Base-by-base conservation (phyloP, 1,140 invertebrate genomes). In the Amyelois transitella region DNA sequence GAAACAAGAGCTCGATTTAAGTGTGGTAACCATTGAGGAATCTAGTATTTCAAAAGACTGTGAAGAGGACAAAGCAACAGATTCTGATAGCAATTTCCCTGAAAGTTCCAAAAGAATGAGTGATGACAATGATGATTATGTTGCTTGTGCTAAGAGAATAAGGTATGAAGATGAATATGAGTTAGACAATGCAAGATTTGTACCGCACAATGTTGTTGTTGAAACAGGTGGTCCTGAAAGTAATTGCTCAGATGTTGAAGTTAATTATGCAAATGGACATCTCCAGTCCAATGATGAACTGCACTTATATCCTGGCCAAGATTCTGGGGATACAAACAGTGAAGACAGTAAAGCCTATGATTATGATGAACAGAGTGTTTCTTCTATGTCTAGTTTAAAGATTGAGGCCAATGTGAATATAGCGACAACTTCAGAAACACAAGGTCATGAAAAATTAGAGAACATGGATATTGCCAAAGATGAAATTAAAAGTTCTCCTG, bases 321-420 rank as follows among this genome's bases (percentile, higher is more conserved):
- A 86, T 50, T 72, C 76, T 55, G 70, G 43, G 28, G 81, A 86
- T 51, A 81, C 80, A 38, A 86, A 83, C 20, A 88, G 83, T 79
- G 81, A 87, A 68, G 83, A 88, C 50, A 86, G 81, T 50, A 84
- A 86, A 69, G 81, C 81, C 73, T 88, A 85, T 74, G 81, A 88
- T 53, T 86, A 83, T 84, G 85, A 88, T 72, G 82, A 83, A 43
- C 72, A 66, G 57, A 86, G 81, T 77, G 72, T 79, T 49, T 85
- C 85, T 51, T 85, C 81, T 43, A 68, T 84, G 51, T 82, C 80
- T 18, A 88, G 85, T 61, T 70, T 85, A 51, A 86, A 85, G 73
- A 81, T 84, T 58, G 81, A 85, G 51, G 75, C 49, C 25, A 77
- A 72, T 65, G 51, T 75, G 28, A 77, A 73, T 72, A 70, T 76